A percentile compares a stretch with the other conserved stretches of the same genome.
Conservation (phyloP, 2,797 vertebrate genomes). For the Neosilurus mollespiculum region DNA sequence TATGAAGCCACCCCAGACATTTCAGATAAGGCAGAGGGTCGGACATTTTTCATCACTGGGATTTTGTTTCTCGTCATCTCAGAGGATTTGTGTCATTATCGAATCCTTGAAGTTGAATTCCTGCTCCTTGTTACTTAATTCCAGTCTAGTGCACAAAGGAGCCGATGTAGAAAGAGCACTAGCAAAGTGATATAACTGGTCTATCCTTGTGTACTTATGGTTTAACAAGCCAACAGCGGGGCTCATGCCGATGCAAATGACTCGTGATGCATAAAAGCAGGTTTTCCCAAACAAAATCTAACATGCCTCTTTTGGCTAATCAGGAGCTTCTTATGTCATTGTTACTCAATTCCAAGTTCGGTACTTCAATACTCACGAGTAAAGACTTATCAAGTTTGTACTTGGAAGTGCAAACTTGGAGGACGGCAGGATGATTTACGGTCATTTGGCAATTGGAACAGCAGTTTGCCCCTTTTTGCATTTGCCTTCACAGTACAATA, state of each 20-base stretch:
- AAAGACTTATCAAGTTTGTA: no score
- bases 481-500: no score
- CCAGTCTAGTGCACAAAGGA: neutral
- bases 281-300: no score
- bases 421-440: no score
- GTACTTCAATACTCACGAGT: no score
- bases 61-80: neutral
- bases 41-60: neutral
- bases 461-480: no score
- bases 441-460: no score
- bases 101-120: neutral
- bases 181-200: neutral
- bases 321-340: no score
- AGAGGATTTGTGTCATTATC: neutral
- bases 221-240: neutral
- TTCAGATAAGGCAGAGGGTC: neutral
- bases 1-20: neutral
- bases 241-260: neutral
- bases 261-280: neutral
- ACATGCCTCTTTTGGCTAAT: no score
- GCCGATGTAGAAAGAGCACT: neutral
- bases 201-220: no score
- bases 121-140: neutral
- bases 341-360: no score
- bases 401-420: no score